Conservation (phyloP, 2,888 invertebrate genomes). For the Amphipyra berbera region DNA sequence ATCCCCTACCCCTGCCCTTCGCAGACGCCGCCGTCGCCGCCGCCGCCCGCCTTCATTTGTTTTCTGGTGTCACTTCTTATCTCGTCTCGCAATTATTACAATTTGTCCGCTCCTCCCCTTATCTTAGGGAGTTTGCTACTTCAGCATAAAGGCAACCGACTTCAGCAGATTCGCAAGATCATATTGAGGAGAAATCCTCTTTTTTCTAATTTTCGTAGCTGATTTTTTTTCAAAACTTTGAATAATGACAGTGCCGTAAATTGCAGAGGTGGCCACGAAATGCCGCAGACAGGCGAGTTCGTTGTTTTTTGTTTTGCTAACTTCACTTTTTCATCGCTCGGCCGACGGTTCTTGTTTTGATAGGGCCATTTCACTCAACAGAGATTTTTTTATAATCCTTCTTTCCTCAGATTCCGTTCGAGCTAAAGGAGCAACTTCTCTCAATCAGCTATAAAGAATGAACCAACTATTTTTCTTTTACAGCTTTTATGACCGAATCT, state of each 20-base stretch:
- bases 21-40: conserved; percentile 61
- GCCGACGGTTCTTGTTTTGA: conserved; percentile 75
- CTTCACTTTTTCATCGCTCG: conserved; percentile 81
- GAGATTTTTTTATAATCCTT: conserved; percentile 61
- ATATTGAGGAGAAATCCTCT: conserved; percentile 79
- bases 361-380: conserved; percentile 72
- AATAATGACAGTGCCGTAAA: conserved; percentile 84
- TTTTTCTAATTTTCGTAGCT: conserved; percentile 79
- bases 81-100: conserved; percentile 90
- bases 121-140: conserved; percentile 86
- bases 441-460: conserved; percentile 60
- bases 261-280: conserved; percentile 80
- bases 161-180: conserved; percentile 88
- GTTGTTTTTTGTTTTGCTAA: conserved; percentile 81
- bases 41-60: conserved; percentile 87
- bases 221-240: conserved; percentile 82
- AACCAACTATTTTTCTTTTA: conserved; percentile 45
- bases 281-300: conserved; percentile 73
- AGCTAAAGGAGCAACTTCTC: conserved; percentile 60
- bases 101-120: conserved; percentile 89
- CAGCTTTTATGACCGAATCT: conserved; percentile 12
- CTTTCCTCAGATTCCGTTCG: conserved; percentile 48
- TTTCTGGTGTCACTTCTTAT: conserved; percentile 90
- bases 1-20: conserved; percentile 61
- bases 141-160: conserved; percentile 86